Conservation (phyloP, 1,140 invertebrate species). For the Drosophila willistoni region DNA sequence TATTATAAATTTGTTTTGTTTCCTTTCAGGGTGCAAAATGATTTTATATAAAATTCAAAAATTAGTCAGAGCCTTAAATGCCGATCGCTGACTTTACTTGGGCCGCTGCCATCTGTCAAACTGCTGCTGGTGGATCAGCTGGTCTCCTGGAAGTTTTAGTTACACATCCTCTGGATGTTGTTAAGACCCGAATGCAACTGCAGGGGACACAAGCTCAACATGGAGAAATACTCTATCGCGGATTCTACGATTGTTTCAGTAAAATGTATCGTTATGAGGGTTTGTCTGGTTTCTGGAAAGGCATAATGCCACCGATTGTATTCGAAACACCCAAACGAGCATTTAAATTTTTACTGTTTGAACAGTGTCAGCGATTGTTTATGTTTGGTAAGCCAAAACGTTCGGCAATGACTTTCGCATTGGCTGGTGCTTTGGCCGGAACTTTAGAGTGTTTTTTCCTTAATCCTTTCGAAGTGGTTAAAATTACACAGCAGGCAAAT, state of each 20-base stretch:
- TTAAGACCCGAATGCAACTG: conserved; percentile 52
- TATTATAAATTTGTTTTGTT: no score
- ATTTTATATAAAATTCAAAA: conserved; percentile 9
- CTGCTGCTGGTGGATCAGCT: conserved; percentile 13
- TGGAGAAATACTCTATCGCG: conserved; percentile 86
- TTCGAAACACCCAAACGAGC: conserved; percentile 96
- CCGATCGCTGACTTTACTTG: not conserved
- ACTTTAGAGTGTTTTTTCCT: conserved; percentile 93
- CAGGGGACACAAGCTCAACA: not conserved
- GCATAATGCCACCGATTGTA: conserved; percentile 93
- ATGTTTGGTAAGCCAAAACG: conserved; percentile 88
- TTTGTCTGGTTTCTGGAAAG: conserved; percentile 92
- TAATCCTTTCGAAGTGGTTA: conserved; percentile 97
- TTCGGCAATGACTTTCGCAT: conserved; percentile 90
- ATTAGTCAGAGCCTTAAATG: not conserved
- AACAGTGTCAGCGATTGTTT: conserved; percentile 93
- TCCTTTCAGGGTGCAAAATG: not conserved
- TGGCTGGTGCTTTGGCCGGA: conserved; percentile 92
- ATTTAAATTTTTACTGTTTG: conserved; percentile 95
- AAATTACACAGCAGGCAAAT: conserved; percentile 92
- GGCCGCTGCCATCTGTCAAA: not conserved
- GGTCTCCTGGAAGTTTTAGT: conserved; percentile 27
- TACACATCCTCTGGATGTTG: conserved; percentile 46
- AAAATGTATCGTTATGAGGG: conserved; percentile 95
- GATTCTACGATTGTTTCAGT: conserved; percentile 91